Conservation (phyloP, 2,113 vertebrate genomes). For the Tachycineta bicolor region DNA sequence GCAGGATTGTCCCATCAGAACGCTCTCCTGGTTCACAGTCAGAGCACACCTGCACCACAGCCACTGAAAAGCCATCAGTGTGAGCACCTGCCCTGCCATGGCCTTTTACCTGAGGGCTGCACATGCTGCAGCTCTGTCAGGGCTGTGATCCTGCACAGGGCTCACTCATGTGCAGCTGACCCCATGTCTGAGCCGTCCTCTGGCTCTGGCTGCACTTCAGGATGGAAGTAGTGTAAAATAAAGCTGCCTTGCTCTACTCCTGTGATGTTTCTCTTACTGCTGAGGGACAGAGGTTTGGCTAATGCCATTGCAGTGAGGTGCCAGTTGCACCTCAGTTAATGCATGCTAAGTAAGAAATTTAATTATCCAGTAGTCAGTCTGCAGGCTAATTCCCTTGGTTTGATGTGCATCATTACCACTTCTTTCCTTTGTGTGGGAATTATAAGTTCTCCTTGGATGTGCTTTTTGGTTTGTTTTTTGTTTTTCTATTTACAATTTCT, state of each 20-base stretch:
- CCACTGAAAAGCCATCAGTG: background rate
- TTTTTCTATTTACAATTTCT: background rate
- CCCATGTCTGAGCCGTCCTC: accelerated
- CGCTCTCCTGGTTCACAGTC: background rate
- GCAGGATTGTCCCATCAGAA: background rate
- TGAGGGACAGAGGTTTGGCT: background rate
- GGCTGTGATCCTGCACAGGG: background rate
- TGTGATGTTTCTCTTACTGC: background rate
- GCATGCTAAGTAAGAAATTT: slow-evolving; percentile 35
- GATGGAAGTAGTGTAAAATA: background rate
- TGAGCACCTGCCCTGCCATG: background rate
- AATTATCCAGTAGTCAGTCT: slow-evolving; percentile 24
- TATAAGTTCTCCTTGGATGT: background rate
- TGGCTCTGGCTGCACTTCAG: background rate
- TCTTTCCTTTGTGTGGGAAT: background rate
- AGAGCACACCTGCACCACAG: background rate
- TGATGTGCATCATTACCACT: background rate
- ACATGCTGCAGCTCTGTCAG: background rate
- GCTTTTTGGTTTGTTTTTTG: background rate
- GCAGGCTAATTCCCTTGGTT: slow-evolving; percentile 25
- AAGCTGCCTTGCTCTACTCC: background rate
- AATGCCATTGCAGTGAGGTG: background rate
- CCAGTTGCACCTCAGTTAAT: background rate
- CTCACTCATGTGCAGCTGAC: background rate
- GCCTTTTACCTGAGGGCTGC: background rate